These are phyloP conservation scores for Gambusia holbrooki DNA, from an alignment of 2,113 vertebrate genomes.

Conservation along the genomic window DNA sequence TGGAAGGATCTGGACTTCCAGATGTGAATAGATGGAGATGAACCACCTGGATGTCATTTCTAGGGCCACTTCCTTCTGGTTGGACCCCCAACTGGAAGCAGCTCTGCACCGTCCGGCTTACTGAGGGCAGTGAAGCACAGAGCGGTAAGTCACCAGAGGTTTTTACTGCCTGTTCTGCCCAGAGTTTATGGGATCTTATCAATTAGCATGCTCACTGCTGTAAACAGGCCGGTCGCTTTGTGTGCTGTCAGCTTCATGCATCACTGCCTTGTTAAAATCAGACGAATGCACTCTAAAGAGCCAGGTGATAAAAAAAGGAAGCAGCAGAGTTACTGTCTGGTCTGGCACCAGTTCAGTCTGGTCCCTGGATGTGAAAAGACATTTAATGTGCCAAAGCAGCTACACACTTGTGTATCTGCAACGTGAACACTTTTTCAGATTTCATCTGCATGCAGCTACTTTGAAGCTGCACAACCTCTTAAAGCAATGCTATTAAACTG, in stretches of 20 bases:
- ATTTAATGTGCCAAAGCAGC: too few species aligned
- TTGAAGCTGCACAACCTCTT: background rate
- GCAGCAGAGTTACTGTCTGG: slow-evolving; percentile 3
- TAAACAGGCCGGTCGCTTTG: slow-evolving; percentile 45
- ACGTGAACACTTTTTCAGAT: background rate
- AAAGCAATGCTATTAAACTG: background rate
- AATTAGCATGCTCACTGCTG: slow-evolving; percentile 46
- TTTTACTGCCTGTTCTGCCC: slow-evolving; percentile 52
- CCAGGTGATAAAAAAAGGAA: slow-evolving; percentile 5
- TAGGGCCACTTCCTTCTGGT: slow-evolving; percentile 21
- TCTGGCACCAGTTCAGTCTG: background rate
- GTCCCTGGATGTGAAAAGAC: too few species aligned
- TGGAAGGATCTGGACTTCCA: too few species aligned
- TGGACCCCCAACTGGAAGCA: slow-evolving; percentile 18
- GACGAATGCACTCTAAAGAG: slow-evolving; percentile 40
- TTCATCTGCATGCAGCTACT: background rate
- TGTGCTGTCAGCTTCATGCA: slow-evolving; percentile 47
- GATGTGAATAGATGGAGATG: background rate
- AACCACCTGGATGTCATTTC: slow-evolving; percentile 22
- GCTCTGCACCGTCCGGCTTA: slow-evolving; percentile 15
- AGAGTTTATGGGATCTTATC: slow-evolving; percentile 56
- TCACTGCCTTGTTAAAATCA: slow-evolving; percentile 48
- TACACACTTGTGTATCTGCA: background rate
- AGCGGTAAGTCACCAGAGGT: slow-evolving; percentile 39
- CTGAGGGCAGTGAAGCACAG: slow-evolving; percentile 28